Evolutionary conservation across 37 sponge, comb jelly and placozoan genomes (phyloP).

Genomic region (Petrosia ficiformis): DNA sequence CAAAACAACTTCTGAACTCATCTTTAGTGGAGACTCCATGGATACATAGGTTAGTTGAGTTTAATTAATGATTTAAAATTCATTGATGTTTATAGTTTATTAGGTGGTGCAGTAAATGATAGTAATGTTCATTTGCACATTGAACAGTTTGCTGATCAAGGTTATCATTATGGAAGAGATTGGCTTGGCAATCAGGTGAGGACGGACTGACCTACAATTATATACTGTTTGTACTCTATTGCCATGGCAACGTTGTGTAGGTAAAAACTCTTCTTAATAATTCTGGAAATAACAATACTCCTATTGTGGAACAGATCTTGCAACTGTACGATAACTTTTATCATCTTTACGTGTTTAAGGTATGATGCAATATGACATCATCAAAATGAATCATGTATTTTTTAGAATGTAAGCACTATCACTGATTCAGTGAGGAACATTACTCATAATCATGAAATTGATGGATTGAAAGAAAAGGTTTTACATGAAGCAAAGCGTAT

Average conservation of each 20-base stretch:
- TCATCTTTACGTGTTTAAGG: constrained; percentile 20
- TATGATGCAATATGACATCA: no score
- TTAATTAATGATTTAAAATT: no score
- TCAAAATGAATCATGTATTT: no score
- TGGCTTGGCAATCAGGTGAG: constrained; percentile 47
- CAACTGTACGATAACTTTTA: constrained; percentile 42
- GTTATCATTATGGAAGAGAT: constrained; percentile 55
- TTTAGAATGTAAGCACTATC: no score
- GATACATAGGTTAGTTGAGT: constrained; percentile 21
- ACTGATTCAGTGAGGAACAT: no score
- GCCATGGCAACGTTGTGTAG: no score
- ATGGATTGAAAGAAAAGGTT: background rate
- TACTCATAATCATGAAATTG: no score
- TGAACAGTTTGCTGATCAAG: constrained; percentile 32
- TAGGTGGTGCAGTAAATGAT: background rate
- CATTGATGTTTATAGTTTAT: background rate
- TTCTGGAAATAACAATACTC: background rate
- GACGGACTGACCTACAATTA: no score
- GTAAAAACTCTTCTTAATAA: background rate
- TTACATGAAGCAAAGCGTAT: constrained; percentile 9
- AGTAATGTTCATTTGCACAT: constrained; percentile 7
- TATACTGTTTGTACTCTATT: no score
- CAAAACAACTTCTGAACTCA: constrained; percentile 33
- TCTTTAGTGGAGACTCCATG: constrained; percentile 34
- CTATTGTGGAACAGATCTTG: constrained; percentile 21